These are phyloP conservation scores for Cephus pulcher DNA, from an alignment of 2,888 invertebrate species.

Conservation along the genomic window DNA sequence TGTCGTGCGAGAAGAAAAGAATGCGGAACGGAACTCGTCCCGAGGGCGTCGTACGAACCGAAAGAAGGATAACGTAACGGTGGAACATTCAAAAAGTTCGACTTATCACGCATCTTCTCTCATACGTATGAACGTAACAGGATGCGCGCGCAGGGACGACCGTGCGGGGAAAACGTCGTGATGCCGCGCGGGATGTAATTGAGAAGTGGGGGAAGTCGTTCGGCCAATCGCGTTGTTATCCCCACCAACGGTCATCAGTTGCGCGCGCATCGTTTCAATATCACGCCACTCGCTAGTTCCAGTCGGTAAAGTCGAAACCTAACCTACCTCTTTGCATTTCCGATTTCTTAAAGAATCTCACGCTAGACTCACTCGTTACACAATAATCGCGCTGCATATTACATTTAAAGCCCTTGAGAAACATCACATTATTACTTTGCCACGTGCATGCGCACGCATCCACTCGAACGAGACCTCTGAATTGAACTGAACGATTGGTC, in stretches of 20 bases:
- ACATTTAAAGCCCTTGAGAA: constrained; percentile 41
- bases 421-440: constrained; percentile 37
- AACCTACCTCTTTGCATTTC: neutral
- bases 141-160: neutral
- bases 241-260: neutral
- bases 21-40: neutral
- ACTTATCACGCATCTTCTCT: neutral
- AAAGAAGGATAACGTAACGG: neutral
- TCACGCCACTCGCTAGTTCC: neutral
- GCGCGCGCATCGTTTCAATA: neutral
- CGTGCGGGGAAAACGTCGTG: neutral
- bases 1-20: neutral
- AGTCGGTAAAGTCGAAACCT: neutral
- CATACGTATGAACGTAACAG: neutral
- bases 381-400: constrained; percentile 4
- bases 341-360: neutral
- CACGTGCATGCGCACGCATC: constrained; percentile 4
- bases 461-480: neutral
- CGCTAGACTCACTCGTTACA: neutral
- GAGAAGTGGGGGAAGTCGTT: neutral
- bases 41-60: neutral
- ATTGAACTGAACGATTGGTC: neutral
- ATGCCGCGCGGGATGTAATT: neutral
- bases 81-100: neutral
- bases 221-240: neutral